These are phyloP conservation scores for Diaprepes abbreviatus DNA, from an alignment of 2,888 invertebrate species.

Conservation along the genomic window DNA sequence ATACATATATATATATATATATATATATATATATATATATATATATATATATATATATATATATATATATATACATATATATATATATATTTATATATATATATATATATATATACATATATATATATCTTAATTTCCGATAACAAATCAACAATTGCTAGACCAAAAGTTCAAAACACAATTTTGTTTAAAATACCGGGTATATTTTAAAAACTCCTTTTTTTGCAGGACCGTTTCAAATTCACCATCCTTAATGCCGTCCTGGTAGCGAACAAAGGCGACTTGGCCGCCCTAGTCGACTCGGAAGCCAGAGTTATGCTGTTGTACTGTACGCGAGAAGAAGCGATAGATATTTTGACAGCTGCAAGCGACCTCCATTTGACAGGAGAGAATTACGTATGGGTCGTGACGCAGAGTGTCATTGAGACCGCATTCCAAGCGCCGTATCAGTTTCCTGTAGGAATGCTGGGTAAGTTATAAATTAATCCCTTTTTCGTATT, in stretches of 20 bases:
- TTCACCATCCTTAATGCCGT: slow-evolving; percentile 91
- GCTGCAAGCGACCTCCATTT: slow-evolving; percentile 83
- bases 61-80: too few relatives aligned
- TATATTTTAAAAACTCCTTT: too few relatives aligned
- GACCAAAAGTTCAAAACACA: too few relatives aligned
- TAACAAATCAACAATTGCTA: too few relatives aligned
- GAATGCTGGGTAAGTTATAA: slow-evolving; percentile 85
- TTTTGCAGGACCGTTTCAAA: slow-evolving; percentile 74
- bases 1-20: too few relatives aligned
- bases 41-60: too few relatives aligned
- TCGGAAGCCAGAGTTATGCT: slow-evolving; percentile 94
- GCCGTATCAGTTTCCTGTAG: slow-evolving; percentile 86
- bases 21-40: too few relatives aligned
- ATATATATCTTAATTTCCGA: too few relatives aligned
- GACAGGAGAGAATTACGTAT: slow-evolving; percentile 93
- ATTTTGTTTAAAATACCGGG: too few relatives aligned
- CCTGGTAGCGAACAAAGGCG: slow-evolving; percentile 82
- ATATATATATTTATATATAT: too few relatives aligned
- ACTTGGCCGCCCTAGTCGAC: slow-evolving; percentile 85
- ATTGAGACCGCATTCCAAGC: slow-evolving; percentile 85
- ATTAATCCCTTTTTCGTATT: background rate
- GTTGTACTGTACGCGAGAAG: slow-evolving; percentile 89
- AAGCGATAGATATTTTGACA: slow-evolving; percentile 86
- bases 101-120: too few relatives aligned
- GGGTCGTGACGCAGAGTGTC: slow-evolving; percentile 96